Base-by-base conservation (phyloP, 2,113 vertebrate genomes). In the Brachionichthys hirsutus region DNA sequence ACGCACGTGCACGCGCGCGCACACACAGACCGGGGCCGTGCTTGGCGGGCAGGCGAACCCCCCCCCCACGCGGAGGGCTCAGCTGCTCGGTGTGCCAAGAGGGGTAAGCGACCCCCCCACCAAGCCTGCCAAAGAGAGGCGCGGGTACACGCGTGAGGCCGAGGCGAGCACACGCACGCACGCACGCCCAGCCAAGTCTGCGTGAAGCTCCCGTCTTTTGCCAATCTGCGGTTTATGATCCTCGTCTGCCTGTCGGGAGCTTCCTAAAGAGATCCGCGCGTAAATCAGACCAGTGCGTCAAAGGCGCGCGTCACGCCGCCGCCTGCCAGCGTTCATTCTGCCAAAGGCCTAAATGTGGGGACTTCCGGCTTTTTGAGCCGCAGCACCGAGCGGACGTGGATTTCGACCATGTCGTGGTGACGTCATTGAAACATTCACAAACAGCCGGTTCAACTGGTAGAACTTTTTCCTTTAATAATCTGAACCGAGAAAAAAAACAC, bases 381-480 rank as follows among this genome's bases (percentile, higher is more conserved):
- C 22, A 52, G 57, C 6, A 2, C 5, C 4, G n/a, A 49, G 43
- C 45, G 44, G 67, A 57, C 24, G 73, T 48, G 47, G 67, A 57
- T 34, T 73, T 34, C 60, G 55, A 50, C 85, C 84, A 87, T 78
- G 80, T 86, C 73, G 85, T 83, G 83, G 76, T 60, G 36, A 12
- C 45, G 62, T 54, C 1, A 56, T 8, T 52, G 24, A 79, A 59
- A 70, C 53, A 72, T 11, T 14, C 16, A 74, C 41, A 65, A 61
- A 82, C 9, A 0, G 44, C 73, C 68, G 43, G 14, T 67, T 72
- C 51, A 68, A 88, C 85, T 89, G 88, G 92, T 93, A 90, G 87
- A 91, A 92, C 89, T 88, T 91, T 90, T 93, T 92, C 90, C 84
- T 94, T 95, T 94, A 94, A 94, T 92, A 92, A 94, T 94, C 91